phyloP scores from a whole-genome alignment of 1,140 invertebrate species.

The Oryzaephilus surinamensis region DNA sequence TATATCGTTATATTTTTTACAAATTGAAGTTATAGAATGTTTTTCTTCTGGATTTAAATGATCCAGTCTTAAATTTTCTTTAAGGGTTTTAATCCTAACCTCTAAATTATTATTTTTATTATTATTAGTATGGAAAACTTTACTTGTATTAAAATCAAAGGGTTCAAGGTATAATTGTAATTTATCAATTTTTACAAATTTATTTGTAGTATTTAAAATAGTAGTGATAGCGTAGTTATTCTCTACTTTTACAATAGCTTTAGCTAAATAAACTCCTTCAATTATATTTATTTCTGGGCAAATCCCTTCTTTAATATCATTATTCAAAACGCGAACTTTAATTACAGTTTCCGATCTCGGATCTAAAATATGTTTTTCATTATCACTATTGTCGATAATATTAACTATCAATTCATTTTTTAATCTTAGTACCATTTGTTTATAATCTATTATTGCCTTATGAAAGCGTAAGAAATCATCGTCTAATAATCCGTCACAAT shows the following conservation, averaged over 20 bases:
- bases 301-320: slow-evolving; percentile 15
- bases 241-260: slow-evolving; percentile 5
- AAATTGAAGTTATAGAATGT: slow-evolving; percentile 6
- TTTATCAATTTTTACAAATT: not conserved
- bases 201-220: slow-evolving; percentile 7
- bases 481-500: too few species aligned
- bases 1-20: slow-evolving; percentile 9
- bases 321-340: slow-evolving; percentile 13
- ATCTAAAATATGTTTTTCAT: too few species aligned
- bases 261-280: slow-evolving; percentile 10
- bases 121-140: not conserved
- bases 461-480: too few species aligned
- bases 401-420: too few species aligned
- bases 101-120: not conserved
- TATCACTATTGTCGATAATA: too few species aligned
- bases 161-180: not conserved
- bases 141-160: not conserved
- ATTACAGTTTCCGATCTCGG: slow-evolving; percentile 15
- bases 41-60: slow-evolving; percentile 14
- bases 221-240: slow-evolving; percentile 7
- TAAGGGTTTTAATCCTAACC: slow-evolving; percentile 12
- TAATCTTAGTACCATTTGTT: too few species aligned
- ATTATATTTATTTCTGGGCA: slow-evolving; percentile 6
- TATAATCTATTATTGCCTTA: too few species aligned
- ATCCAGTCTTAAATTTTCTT: slow-evolving; percentile 11